Base-by-base conservation (phyloP, 1,140 invertebrate genomes). In the Leptinotarsa lineolata region DNA sequence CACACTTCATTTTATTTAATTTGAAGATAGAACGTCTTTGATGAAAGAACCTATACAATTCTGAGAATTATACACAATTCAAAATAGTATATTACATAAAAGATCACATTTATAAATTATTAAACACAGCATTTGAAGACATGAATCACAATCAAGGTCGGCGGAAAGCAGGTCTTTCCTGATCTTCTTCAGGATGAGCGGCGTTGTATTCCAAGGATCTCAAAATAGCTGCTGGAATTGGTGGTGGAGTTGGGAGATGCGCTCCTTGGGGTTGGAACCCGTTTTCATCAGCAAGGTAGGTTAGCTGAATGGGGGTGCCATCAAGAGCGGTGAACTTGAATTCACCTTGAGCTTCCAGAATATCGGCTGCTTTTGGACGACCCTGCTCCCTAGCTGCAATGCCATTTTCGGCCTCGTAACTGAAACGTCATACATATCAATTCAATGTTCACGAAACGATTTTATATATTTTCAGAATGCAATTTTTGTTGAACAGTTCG, bases 301-400 rank as follows among this genome's bases (percentile, higher is more conserved):
- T 64, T 12, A 77, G 22, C n/a, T 64, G 48, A 13, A 77, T 72
- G n/a, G 70, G 73, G 4, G 54, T 60, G 3, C 73, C 73, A 22
- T 74, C 72, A n/a, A 45, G 68, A 30, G 67, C 72, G 15, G 72
- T 74, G 4, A 61, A 74, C 39, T 68, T 74, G 60, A 74, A 74
- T 48, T 68, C 68, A 4, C 72, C 72, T 45, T 68, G 30, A 2
- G 68, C 72, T 48, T 70, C 72, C 20, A 74, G 59, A 54, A 68
- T 60, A 15, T 74, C 87, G 71, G 83, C 81, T 0, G 75, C 20
- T 60, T 84, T 84, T 67, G 84, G 71, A 5, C 75, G 72, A 11
- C 86, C 87, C 60, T 81, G 77, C 75, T 79, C 78, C 69, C 79
- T 61, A 18, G 74, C 76, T 15, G 66, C 46, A 63, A 80, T 80